Conservation (phyloP, 1,140 invertebrate species). For the Protaetia brevitarsis region DNA sequence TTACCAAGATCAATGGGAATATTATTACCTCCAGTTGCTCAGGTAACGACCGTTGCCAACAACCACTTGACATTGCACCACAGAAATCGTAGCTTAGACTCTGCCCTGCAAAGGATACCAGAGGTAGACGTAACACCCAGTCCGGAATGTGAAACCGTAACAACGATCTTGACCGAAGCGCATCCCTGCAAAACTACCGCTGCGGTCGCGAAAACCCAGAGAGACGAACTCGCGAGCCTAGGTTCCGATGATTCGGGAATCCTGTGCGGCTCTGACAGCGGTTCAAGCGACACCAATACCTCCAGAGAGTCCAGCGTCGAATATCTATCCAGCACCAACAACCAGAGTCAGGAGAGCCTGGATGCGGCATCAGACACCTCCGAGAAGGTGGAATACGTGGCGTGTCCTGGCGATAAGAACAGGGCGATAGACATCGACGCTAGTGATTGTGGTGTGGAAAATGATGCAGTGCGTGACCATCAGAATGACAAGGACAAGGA, state of each 20-base stretch:
- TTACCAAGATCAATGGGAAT: constrained; percentile 75
- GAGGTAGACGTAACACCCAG: constrained; percentile 79
- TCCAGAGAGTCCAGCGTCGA: constrained; percentile 49
- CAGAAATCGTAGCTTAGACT: constrained; percentile 83
- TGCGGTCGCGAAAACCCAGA: constrained; percentile 42
- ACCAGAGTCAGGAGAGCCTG: constrained; percentile 64
- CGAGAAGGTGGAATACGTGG: constrained; percentile 6
- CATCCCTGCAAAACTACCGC: constrained; percentile 26
- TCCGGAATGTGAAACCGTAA: constrained; percentile 65
- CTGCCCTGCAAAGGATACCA: constrained; percentile 79
- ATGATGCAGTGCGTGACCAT: constrained; percentile 5
- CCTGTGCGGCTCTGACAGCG: constrained; percentile 67
- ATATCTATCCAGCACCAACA: constrained; percentile 45
- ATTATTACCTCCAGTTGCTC: constrained; percentile 67
- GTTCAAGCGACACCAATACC: constrained; percentile 48
- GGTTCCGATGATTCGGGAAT: constrained; percentile 85
- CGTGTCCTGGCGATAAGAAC: not conserved
- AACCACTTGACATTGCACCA: constrained; percentile 69
- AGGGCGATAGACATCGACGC: not conserved
- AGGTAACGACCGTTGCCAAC: constrained; percentile 52
- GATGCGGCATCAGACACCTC: constrained; percentile 63
- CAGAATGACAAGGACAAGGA: not conserved
- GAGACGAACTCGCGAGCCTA: constrained; percentile 69
- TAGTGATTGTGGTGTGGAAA: not conserved
- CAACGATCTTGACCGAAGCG: constrained; percentile 34